These are phyloP conservation scores for Tenthredo livida DNA, from an alignment of 2,888 invertebrate genomes.

Conservation along the genomic window DNA sequence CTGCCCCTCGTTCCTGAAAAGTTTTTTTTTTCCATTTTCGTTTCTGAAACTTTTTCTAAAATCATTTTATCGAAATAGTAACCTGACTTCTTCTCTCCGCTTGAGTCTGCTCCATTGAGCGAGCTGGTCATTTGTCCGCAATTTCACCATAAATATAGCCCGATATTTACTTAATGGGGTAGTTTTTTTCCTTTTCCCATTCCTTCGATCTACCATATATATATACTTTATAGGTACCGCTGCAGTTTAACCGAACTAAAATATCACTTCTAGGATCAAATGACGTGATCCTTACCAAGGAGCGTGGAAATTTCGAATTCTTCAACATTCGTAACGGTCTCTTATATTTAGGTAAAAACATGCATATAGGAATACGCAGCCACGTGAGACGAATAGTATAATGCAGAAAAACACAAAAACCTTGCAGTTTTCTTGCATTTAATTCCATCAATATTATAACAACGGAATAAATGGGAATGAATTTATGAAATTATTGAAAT, in stretches of 20 bases:
- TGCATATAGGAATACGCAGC: background rate
- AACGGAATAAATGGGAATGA: no score
- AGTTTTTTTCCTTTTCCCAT: conserved; percentile 54
- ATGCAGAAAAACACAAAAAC: background rate
- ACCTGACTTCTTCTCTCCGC: conserved; percentile 55
- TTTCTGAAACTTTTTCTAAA: conserved; percentile 39
- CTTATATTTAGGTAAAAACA: background rate
- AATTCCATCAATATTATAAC: background rate
- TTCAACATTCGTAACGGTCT: conserved; percentile 66
- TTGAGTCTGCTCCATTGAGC: conserved; percentile 56
- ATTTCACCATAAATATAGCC: conserved; percentile 72
- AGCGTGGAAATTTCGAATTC: conserved; percentile 73
- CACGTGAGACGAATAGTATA: no score
- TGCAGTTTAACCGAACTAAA: conserved; percentile 42
- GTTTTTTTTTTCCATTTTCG: conserved; percentile 44
- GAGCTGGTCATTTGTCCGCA: conserved; percentile 74
- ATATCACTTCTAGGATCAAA: conserved; percentile 64
- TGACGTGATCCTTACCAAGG: conserved; percentile 66
- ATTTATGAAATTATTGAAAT: no score
- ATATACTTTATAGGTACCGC: background rate
- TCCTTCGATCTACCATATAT: conserved; percentile 42
- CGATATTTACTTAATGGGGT: conserved; percentile 64
- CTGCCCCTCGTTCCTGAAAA: background rate
- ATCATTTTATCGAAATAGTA: conserved; percentile 56
- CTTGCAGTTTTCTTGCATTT: background rate